A percentile compares a stretch with the other conserved stretches of the same genome.
phyloP scores from a whole-genome alignment of 2,113 vertebrate genomes.

The Prolemur simus region DNA sequence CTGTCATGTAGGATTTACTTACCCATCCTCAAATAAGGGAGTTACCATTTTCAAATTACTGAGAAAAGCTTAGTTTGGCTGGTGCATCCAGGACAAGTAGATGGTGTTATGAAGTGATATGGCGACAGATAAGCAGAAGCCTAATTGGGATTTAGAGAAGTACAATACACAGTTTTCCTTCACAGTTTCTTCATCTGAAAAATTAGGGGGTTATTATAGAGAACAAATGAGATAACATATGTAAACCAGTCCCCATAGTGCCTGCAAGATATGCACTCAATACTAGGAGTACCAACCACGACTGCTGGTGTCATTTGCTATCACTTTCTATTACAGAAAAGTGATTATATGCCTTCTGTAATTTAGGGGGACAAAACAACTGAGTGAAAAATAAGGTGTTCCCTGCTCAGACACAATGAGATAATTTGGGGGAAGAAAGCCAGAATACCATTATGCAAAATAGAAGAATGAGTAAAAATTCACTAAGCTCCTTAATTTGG shows the following conservation, averaged over 20 bases:
- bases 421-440: background rate
- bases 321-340: background rate
- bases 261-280: background rate
- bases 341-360: background rate
- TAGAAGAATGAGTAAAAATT: background rate
- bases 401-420: background rate
- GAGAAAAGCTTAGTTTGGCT: background rate
- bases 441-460: background rate
- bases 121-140: background rate
- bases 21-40: background rate
- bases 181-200: conserved; percentile 11
- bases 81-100: background rate
- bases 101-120: background rate
- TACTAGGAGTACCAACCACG: background rate
- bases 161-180: background rate
- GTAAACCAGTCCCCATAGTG: background rate
- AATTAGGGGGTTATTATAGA: background rate
- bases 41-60: background rate
- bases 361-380: background rate
- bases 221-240: background rate
- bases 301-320: background rate
- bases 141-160: background rate
- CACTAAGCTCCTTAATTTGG: background rate
- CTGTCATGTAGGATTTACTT: background rate
- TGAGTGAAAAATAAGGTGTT: background rate